Percentiles rank a stretch among this genome's conserved stretches.
phyloP scores from a whole-genome alignment of 2,113 vertebrate genomes.

The Polypterus bichir region DNA sequence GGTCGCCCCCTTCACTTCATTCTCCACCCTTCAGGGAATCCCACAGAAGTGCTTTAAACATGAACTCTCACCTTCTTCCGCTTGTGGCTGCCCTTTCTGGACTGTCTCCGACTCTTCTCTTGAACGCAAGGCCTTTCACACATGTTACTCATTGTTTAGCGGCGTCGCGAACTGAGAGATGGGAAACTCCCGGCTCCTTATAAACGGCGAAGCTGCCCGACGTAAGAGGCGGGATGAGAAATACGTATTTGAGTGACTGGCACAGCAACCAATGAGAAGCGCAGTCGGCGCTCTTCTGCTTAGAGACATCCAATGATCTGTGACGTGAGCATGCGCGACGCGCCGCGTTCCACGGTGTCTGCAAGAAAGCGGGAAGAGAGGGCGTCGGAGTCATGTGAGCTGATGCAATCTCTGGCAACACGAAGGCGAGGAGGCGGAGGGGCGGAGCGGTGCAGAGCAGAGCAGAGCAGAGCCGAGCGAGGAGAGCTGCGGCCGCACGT shows the following conservation, averaged over 20 bases:
- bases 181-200: constrained; percentile 67
- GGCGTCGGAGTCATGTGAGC: constrained; percentile 72
- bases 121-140: constrained; percentile 56
- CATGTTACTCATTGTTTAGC: constrained; percentile 74
- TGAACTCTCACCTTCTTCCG: constrained; percentile 54
- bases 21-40: too few relatives aligned
- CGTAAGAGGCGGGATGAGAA: constrained; percentile 17
- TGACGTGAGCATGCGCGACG: neutral
- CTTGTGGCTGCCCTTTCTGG: constrained; percentile 59
- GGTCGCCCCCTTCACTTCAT: too few relatives aligned
- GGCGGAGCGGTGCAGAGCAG: too few relatives aligned
- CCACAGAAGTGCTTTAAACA: too few relatives aligned
- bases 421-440: neutral
- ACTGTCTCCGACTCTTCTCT: constrained; percentile 57
- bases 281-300: constrained; percentile 39
- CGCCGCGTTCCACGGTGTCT: neutral
- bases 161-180: constrained; percentile 57
- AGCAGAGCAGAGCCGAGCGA: too few relatives aligned
- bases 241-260: neutral
- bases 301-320: constrained; percentile 52
- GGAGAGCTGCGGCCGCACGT: too few relatives aligned
- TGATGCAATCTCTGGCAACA: constrained; percentile 74
- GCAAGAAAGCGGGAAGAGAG: constrained; percentile 36
- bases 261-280: constrained; percentile 14
- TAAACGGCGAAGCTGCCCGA: constrained; percentile 40